phyloP scores from a whole-genome alignment of 2,888 invertebrate genomes.

The Acrobasis repandana region DNA sequence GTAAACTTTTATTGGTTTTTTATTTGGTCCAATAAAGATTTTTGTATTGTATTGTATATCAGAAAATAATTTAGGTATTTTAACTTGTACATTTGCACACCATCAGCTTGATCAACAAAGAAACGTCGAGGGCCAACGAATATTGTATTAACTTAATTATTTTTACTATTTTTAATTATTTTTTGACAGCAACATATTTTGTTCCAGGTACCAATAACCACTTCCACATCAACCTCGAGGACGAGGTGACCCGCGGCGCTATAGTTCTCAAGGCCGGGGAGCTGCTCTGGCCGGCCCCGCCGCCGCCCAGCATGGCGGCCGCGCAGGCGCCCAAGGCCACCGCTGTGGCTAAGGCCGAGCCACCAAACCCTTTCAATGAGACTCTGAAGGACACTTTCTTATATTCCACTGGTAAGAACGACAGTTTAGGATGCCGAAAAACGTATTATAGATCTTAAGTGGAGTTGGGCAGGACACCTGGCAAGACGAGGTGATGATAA shows the following conservation, averaged over 20 bases:
- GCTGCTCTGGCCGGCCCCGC: constrained; percentile 91
- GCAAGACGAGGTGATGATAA: too few species aligned
- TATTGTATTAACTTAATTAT: not conserved
- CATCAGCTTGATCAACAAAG: too few species aligned
- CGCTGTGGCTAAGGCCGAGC: constrained; percentile 61
- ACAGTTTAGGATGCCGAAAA: too few species aligned
- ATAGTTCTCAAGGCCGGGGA: constrained; percentile 89
- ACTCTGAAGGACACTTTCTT: constrained; percentile 86
- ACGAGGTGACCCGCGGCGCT: constrained; percentile 93
- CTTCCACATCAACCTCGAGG: constrained; percentile 90
- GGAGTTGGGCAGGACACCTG: too few species aligned
- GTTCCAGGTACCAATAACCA: constrained; percentile 87
- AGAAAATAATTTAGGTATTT: too few species aligned
- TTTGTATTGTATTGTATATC: too few species aligned
- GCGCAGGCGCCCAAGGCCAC: constrained; percentile 64
- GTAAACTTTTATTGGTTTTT: too few species aligned
- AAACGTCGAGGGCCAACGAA: too few species aligned
- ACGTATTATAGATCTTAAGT: too few species aligned
- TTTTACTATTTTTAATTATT: not conserved
- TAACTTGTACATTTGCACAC: too few species aligned
- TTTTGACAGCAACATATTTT: not conserved
- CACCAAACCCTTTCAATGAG: constrained; percentile 86
- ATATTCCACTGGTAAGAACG: constrained; percentile 87
- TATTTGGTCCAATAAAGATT: too few species aligned
- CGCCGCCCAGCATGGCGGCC: constrained; percentile 80